Evolutionary conservation across 2,797 vertebrate genomes (phyloP), one percentile per base, ranked within the genome.

Genomic region (Salarias fasciatus): DNA sequence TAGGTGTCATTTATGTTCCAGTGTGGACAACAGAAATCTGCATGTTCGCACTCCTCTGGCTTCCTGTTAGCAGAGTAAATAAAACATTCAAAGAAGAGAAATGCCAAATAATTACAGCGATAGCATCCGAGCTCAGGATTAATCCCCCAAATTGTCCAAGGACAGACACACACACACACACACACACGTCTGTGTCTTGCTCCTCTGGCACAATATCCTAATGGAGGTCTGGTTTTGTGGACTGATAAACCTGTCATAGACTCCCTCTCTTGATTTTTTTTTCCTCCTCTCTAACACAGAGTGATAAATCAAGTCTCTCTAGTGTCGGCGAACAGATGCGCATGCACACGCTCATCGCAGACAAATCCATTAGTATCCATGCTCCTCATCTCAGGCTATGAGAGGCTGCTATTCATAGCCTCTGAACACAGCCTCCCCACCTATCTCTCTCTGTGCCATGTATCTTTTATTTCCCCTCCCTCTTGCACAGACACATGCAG

Each of bases 241-340:
- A 62, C 71, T 77, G 75, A 85, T 84, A 79, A 81, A 80, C 65
- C 75, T 72, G 69, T 82, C 82, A 77, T 41, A 47, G 24, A 51
- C 61, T 65, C 41, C 36, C 53, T 58, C 63, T 47, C 58, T 64
- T 24, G 33, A 9, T 9, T 35, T 35, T 4, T 9, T 66, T 43
- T 63, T 41, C 53, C 68, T 63, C 55, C 48, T 62, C 56, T 63
- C 56, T 50, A 65, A 64, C 67, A 68, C 50, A 29, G 30, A 62
- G 51, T 33, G 63, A 79, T 84, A 79, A 76, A 80, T 79, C 72
- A 80, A 72, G 53, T 67, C 58, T 83, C 66, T 80, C 48, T 72
- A 51, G 44, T 53, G 71, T 64, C 49, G 74, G 57, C 49, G 60
- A 64, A 71, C 64, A 77, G 57, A 54, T 57, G 18, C 33, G 18